These are phyloP conservation scores for Lepidurus arcticus DNA, from an alignment of 1,140 invertebrate species.

Conservation along the genomic window DNA sequence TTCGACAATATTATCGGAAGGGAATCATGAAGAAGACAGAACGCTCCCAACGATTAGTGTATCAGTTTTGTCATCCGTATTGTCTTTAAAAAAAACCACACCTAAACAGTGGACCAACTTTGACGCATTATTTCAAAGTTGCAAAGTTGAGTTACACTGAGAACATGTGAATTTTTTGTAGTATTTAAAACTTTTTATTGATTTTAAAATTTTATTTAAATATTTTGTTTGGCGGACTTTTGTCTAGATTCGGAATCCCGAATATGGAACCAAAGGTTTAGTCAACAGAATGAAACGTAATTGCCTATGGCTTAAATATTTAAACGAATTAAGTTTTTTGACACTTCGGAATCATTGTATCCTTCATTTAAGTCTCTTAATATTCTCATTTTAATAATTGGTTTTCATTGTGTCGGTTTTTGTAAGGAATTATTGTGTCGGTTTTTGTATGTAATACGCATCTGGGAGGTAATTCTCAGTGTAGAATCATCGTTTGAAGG, in stretches of 20 bases:
- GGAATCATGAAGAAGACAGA: slow-evolving; percentile 99
- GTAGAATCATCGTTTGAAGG: slow-evolving; percentile 32
- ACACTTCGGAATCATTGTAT: slow-evolving; percentile 42
- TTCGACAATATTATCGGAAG: slow-evolving; percentile 99
- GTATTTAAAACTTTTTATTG: slow-evolving; percentile 31
- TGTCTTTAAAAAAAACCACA: slow-evolving; percentile 57
- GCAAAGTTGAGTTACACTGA: slow-evolving; percentile 2
- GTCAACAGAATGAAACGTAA: slow-evolving; percentile 12
- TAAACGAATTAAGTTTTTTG: slow-evolving; percentile 34
- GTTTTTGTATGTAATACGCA: slow-evolving; percentile 37
- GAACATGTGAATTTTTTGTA: not conserved
- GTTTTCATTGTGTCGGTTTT: no score
- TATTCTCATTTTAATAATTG: no score
- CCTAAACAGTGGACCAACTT: slow-evolving; percentile 15
- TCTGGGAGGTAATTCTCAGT: slow-evolving; percentile 27
- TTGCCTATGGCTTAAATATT: slow-evolving; percentile 29
- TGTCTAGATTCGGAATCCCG: slow-evolving; percentile 1
- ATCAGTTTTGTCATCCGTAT: slow-evolving; percentile 97
- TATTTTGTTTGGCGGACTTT: slow-evolving; percentile 35
- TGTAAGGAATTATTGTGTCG: slow-evolving; percentile 29
- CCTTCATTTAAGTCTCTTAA: not conserved
- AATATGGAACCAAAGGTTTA: not conserved
- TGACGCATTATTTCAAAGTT: slow-evolving; percentile 1
- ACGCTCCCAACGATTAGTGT: slow-evolving; percentile 93
- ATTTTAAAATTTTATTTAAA: slow-evolving; percentile 34